These are phyloP conservation scores for Andrena bucephala DNA, from an alignment of 2,888 invertebrate genomes.

Conservation along the genomic window DNA sequence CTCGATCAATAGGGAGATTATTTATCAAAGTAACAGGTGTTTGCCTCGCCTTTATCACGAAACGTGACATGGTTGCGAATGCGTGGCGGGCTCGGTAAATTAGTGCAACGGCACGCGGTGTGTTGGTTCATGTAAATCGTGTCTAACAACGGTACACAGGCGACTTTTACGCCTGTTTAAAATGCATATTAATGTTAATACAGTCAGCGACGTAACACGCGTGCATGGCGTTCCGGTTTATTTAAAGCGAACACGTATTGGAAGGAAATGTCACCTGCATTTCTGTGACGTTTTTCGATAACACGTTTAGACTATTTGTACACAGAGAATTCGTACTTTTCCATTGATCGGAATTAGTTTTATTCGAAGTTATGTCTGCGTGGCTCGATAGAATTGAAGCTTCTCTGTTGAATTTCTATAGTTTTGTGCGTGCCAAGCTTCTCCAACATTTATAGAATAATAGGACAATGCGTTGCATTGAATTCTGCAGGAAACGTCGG, in stretches of 20 bases:
- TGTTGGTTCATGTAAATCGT: conserved; percentile 40
- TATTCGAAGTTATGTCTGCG: not conserved
- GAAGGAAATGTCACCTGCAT: conserved; percentile 46
- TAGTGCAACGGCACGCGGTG: conserved; percentile 22
- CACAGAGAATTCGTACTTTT: not conserved
- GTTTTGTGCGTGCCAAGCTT: conserved; percentile 22
- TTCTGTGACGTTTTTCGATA: not conserved
- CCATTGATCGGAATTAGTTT: not conserved
- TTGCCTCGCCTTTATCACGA: conserved; percentile 55
- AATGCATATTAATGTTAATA: conserved; percentile 52
- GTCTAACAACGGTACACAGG: conserved; percentile 39
- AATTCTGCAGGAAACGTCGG: conserved; percentile 62
- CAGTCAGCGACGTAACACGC: conserved; percentile 34
- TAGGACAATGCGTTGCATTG: conserved; percentile 58
- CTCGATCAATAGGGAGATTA: conserved; percentile 41
- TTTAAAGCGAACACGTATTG: conserved; percentile 26
- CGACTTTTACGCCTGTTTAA: conserved; percentile 34
- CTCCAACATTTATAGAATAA: conserved; percentile 52
- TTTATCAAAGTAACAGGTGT: conserved; percentile 70
- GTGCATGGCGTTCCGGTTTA: conserved; percentile 31
- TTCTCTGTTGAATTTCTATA: conserved; percentile 28
- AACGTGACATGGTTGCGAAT: conserved; percentile 40
- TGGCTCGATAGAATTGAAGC: not conserved
- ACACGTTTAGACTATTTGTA: no score
- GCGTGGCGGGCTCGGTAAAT: conserved; percentile 29